Base-by-base conservation (phyloP, 2,888 invertebrate species). In the Harpagoxenus sublaevis region DNA sequence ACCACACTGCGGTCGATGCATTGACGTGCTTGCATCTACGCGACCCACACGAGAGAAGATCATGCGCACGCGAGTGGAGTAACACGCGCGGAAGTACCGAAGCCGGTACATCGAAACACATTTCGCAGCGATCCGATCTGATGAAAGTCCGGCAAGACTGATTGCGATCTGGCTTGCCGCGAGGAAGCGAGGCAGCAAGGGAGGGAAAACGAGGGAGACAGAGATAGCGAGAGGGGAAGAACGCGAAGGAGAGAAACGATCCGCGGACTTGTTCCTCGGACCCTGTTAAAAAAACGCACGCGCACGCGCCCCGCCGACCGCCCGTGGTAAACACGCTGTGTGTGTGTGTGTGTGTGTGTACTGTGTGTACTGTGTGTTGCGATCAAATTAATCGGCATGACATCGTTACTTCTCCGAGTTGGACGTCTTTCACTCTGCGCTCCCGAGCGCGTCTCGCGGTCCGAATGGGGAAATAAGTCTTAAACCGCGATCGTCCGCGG, bases 311-410 rank as follows among this genome's bases (percentile, higher is more conserved):
- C 70, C 51, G 62, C 82, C 45, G 66, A 62, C 65, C 83, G 86
- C 60, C 75, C 66, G 57, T 53, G 63, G 63, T 71, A 79, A 42
- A 62, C 78, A 53, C 57, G 48, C 73, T 78, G 42, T 23, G 78
- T 55, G 39, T 84, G 48, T 68, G 84, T 35, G 6, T 78, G 42
- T 23, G 78, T 55, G 39, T 84, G 48, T 68, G 84, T 35, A 6
- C 6, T 84, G 48, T 68, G 84, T 35, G 35, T 35, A 35, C 35
- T 18, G 78, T 55, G 45, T 84, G 66, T 68, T 68, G 84, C 86
- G 88, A 90, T 91, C 90, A 90, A 91, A 92, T 92, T 92, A 92
- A 92, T 91, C 90, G 88, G 86, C 91, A 91, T 91, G 90, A 92
- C 91, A 89, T 88, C 84, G 85, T 88, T 84, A 87, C 89, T 89